Conservation (phyloP, 2,797 vertebrate species). For the Tadarida brasiliensis region DNA sequence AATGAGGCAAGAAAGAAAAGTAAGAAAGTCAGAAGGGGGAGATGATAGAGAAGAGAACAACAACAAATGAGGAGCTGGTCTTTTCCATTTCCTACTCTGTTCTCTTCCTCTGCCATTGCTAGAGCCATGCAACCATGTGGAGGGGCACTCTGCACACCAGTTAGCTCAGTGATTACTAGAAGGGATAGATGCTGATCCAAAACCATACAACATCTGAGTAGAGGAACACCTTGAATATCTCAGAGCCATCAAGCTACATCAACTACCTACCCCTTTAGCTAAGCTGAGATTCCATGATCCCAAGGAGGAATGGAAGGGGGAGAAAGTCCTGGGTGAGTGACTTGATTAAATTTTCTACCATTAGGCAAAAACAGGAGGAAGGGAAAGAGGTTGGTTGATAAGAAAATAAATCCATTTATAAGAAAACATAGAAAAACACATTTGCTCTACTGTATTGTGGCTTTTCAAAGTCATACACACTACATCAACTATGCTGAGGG, state of each 20-base stretch:
- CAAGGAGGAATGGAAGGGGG: not conserved
- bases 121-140: not conserved
- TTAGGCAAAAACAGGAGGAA: not conserved
- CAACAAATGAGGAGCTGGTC: not conserved
- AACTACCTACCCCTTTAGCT: not conserved
- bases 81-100: not conserved
- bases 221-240: not conserved
- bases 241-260: not conserved
- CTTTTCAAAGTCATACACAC: not conserved
- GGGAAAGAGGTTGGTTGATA: not conserved
- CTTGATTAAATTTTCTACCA: constrained; percentile 33
- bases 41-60: not conserved
- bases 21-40: not conserved
- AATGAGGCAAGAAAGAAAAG: not conserved
- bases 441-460: not conserved
- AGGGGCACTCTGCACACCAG: not conserved
- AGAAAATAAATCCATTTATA: constrained; percentile 59
- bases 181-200: not conserved
- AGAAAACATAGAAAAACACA: constrained; percentile 19
- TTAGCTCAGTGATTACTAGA: not conserved
- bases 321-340: not conserved
- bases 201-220: not conserved
- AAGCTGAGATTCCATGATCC: not conserved
- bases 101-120: not conserved
- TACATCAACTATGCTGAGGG: not conserved